Base-by-base conservation (phyloP, 2,113 vertebrate species). In the Protobothrops mucrosquamatus region DNA sequence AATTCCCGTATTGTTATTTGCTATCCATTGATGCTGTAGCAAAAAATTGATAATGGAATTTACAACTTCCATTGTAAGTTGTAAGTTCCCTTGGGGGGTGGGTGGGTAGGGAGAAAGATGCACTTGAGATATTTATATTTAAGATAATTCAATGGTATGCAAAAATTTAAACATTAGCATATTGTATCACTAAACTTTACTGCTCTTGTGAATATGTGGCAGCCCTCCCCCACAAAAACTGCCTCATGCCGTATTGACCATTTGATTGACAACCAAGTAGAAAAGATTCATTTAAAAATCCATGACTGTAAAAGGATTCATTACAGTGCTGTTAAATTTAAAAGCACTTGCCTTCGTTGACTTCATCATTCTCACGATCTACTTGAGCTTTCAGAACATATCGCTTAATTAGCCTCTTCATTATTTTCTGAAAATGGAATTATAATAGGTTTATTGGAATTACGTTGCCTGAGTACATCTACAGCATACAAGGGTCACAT, bases 341-440 rank as follows among this genome's bases (percentile, higher is more conserved):
- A 93, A 95, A 92, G 52, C 61, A 91, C 98, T 98, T 98, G 98
- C 99, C 99, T 98, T 99, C 99, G 87, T 99, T 99, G 96, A 99
- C 99, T 98, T 99, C 99, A 15, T 99, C 99, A 0, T 98, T 99
- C 93, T 99, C 99, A 97, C 98, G 96, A 96, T 99, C 99, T 91
- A 99, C 99, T 96, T 99, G 99, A 95, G 99, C 99, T 97, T 99
- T 99, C 92, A 99, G 97, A 88, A 99, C 99, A 0, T 99, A 99
- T 1, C 99, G 98, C 96, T 99, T 99, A 90, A 99, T 99, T 93
- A 99, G 98, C 7, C 99, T 98, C 93, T 99, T 99, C 99, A 99
- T 99, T 96, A 99, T 99, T 95, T 99, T 99, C 99, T 99, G 97
- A 52, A 95, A 97, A 56, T 92, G 91, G 89, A 96, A 91, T 89